Base-by-base conservation (phyloP, 2,888 invertebrate genomes). In the Amiota minor region DNA sequence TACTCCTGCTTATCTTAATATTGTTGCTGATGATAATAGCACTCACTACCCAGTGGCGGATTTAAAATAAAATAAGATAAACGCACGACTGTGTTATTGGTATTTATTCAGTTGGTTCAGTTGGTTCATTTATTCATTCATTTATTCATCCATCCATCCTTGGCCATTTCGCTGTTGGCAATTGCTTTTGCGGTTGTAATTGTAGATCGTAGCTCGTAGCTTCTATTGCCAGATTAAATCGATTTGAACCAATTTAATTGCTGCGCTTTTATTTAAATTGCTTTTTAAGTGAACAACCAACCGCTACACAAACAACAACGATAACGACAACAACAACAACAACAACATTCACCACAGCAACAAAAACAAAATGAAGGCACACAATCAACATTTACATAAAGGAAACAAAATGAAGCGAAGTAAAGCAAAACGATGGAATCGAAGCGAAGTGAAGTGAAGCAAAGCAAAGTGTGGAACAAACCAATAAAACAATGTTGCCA, bases 211-310 rank as follows among this genome's bases (percentile, higher is more conserved):
- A 10, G 56, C 18, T 16, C 59, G 16, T 59, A 9, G 64, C 46
- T 64, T 78, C 83, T 83, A 82, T 81, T 84, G 82, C 79, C 77
- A 77, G 82, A 82, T 84, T 80, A 84, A 82, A 82, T 82, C 82
- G 82, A 82, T 84, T 82, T 83, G 77, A 82, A 84, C 83, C 84
- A 85, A 82, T 82, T 82, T 82, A 82, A 82, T 82, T 83, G 82
- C 81, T 80, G 84, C 80, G 81, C 81, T 84, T 81, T 78, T 74
- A 65, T 73, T 73, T 62, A 81, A 81, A 82, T 84, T 80, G 83
- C 79, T 78, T 84, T 84, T 82, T 84, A 82, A 82, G 83, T 80
- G 84, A 79, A 75, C 56, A 64, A 59, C 59, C 56, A 64, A 59
- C 59, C 59, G 59, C 59, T 9, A 59, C 18, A 20, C 16, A 59